Percentiles rank a stretch among this genome's conserved stretches.
These are phyloP conservation scores for Aspidiotus destructor DNA, from an alignment of 2,888 invertebrate genomes.

Conservation along the genomic window DNA sequence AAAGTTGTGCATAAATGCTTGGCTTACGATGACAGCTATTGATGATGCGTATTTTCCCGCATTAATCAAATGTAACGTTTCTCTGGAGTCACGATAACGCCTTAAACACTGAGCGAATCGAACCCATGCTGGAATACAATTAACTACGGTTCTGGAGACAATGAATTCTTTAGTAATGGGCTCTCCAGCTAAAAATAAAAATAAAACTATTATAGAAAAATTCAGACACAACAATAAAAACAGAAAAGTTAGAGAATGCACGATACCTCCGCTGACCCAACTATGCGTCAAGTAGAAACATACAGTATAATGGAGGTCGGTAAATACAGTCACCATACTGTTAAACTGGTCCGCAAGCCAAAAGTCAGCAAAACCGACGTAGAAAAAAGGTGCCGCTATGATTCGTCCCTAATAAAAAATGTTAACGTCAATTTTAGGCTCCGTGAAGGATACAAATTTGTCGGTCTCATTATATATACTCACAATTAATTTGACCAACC, in stretches of 20 bases:
- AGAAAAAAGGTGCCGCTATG: constrained; percentile 80
- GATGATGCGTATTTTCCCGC: constrained; percentile 97
- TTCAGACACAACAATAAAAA: background rate
- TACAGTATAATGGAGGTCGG: constrained; percentile 87
- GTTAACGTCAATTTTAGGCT: constrained; percentile 8
- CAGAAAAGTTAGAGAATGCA: background rate
- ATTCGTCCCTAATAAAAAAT: constrained; percentile 59
- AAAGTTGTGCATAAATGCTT: constrained; percentile 58
- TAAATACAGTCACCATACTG: constrained; percentile 75
- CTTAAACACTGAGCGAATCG: constrained; percentile 94
- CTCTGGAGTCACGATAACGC: constrained; percentile 85
- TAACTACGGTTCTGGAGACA: constrained; percentile 66
- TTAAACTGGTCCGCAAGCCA: constrained; percentile 98
- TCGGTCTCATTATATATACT: constrained; percentile 42
- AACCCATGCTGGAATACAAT: constrained; percentile 92
- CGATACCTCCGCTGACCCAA: constrained; percentile 45
- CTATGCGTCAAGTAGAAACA: constrained; percentile 82
- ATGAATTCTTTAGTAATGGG: constrained; percentile 8
- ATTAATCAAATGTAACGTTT: constrained; percentile 91
- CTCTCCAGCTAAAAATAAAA: constrained; percentile 9
- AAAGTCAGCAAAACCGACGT: constrained; percentile 93
- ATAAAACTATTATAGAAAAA: background rate
- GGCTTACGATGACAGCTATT: constrained; percentile 84
- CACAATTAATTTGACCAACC: constrained; percentile 82
- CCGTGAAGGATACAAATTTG: too few relatives aligned